Percentiles rank a stretch among this genome's conserved stretches.
Evolutionary conservation across 2,797 vertebrate species (phyloP).

Genomic region (Hydrolagus colliei): DNA sequence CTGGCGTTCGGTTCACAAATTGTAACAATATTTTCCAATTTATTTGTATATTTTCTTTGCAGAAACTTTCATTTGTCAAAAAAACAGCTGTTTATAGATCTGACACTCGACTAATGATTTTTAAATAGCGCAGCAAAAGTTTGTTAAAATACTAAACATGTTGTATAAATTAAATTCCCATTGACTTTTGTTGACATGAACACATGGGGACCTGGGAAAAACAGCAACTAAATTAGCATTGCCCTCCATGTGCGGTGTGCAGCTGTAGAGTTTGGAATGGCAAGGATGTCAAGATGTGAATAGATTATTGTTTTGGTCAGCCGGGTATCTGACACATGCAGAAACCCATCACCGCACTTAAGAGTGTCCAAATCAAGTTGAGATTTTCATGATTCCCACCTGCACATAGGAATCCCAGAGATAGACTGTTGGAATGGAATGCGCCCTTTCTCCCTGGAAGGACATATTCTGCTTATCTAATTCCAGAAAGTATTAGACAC

Average conservation of each 20-base stretch:
- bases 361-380: too few species aligned
- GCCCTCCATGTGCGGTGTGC: not conserved
- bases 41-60: constrained; percentile 13
- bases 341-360: too few species aligned
- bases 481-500: too few species aligned
- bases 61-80: not conserved
- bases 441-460: too few species aligned
- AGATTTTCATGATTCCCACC: too few species aligned
- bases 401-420: too few species aligned
- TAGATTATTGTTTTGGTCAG: not conserved
- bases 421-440: too few species aligned
- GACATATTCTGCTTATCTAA: too few species aligned
- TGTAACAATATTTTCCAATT: not conserved
- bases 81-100: not conserved
- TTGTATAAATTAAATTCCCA: not conserved
- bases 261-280: not conserved
- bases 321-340: too few species aligned
- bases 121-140: not conserved
- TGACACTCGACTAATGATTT: not conserved
- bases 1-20: not conserved
- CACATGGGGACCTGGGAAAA: not conserved
- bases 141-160: not conserved
- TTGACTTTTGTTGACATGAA: not conserved
- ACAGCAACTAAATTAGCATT: not conserved
- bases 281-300: not conserved